Evolutionary conservation across 2,113 vertebrate species (phyloP).

Genomic region (Rattus rattus): DNA sequence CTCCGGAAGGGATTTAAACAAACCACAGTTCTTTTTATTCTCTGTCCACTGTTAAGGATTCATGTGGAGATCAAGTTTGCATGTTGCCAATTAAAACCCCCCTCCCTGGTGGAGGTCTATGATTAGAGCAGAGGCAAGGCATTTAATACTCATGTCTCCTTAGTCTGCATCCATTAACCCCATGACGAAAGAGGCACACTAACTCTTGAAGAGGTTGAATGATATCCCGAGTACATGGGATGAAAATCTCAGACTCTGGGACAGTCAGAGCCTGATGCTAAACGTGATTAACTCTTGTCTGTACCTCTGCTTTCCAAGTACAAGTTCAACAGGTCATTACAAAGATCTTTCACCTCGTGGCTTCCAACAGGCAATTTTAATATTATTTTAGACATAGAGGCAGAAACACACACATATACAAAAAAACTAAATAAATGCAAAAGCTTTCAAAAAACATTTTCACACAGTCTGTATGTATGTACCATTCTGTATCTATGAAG

Average conservation of each 20-base stretch:
- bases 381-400: neutral
- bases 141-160: slow-evolving; percentile 81
- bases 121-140: slow-evolving; percentile 84
- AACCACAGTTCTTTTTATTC: slow-evolving; percentile 87
- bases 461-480: neutral
- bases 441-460: neutral
- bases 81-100: slow-evolving; percentile 84
- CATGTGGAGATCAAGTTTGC: slow-evolving; percentile 81
- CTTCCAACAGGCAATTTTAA: neutral
- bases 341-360: neutral
- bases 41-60: slow-evolving; percentile 83
- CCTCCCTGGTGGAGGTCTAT: slow-evolving; percentile 80
- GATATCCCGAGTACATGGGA: slow-evolving; percentile 54
- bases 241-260: neutral
- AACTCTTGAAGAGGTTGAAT: slow-evolving; percentile 76
- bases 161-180: slow-evolving; percentile 79
- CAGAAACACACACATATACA: neutral
- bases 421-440: neutral
- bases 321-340: neutral
- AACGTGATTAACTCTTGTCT: neutral
- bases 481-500: neutral
- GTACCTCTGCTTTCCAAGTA: slow-evolving; percentile 13
- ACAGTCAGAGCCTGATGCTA: neutral
- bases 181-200: slow-evolving; percentile 67
- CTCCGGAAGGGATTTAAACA: slow-evolving; percentile 85